Conservation (phyloP, 1,140 invertebrate genomes). For the Heliconius himera region DNA sequence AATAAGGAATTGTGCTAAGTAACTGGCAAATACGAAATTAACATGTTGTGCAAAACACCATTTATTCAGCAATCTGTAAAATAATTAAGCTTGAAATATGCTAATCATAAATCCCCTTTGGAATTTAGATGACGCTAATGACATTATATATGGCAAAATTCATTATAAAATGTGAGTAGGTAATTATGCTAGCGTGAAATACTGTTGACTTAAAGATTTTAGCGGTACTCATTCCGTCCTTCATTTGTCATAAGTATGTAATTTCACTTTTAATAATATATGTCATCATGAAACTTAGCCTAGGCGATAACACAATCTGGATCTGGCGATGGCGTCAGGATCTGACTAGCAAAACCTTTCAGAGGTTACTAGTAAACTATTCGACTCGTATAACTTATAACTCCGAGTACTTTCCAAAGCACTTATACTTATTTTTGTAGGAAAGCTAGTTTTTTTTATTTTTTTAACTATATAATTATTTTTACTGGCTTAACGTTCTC, state of each 20-base stretch:
- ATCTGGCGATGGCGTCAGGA: too few species aligned
- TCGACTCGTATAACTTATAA: background rate
- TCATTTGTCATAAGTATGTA: background rate
- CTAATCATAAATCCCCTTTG: conserved; percentile 28
- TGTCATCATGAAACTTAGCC: too few species aligned
- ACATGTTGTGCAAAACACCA: conserved; percentile 27
- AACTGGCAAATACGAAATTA: conserved; percentile 25
- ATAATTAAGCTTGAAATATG: conserved; percentile 35
- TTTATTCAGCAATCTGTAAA: conserved; percentile 26
- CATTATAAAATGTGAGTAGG: conserved; percentile 1
- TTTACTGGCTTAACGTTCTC: too few species aligned
- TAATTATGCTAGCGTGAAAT: background rate
- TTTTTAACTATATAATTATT: too few species aligned
- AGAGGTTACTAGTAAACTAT: too few species aligned
- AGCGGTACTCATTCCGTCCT: background rate
- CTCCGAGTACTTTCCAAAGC: too few species aligned
- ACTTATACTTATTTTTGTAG: too few species aligned
- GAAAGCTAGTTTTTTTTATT: too few species aligned
- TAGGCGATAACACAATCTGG: too few species aligned
- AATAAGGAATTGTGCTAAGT: background rate
- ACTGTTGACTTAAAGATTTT: conserved; percentile 1
- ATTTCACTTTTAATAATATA: background rate
- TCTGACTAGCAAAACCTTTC: too few species aligned
- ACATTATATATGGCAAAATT: background rate
- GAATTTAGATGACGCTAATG: conserved; percentile 25